These are phyloP conservation scores for Mythimna lalbum DNA, from an alignment of 2,888 invertebrate genomes.

Conservation along the genomic window DNA sequence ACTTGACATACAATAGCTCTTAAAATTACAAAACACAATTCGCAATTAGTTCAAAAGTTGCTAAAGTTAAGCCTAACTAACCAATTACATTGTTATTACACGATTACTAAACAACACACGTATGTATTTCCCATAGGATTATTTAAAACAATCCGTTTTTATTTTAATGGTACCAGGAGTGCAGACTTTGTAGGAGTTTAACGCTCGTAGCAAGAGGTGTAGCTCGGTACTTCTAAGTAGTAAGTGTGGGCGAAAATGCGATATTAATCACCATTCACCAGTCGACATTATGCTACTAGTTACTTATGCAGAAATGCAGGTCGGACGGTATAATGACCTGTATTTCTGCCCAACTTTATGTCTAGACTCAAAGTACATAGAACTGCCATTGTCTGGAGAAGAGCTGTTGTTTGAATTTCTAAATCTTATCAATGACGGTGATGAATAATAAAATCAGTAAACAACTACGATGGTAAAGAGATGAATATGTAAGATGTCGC, in stretches of 20 bases:
- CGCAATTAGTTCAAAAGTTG: constrained; percentile 25
- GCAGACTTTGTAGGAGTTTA: constrained; percentile 22
- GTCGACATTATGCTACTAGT: constrained; percentile 39
- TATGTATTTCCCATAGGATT: constrained; percentile 39
- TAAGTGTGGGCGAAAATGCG: constrained; percentile 45
- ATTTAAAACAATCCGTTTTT: constrained; percentile 40
- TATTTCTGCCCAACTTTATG: constrained; percentile 32
- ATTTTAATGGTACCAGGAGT: constrained; percentile 32
- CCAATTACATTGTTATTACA: constrained; percentile 31
- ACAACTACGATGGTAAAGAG: constrained; percentile 7
- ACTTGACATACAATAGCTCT: background rate
- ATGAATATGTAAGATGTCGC: constrained; percentile 28
- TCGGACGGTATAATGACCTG: constrained; percentile 48
- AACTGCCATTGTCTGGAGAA: constrained; percentile 25
- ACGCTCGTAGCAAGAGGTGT: constrained; percentile 7
- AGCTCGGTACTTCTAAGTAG: constrained; percentile 12
- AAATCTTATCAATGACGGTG: constrained; percentile 20
- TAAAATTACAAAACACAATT: constrained; percentile 30
- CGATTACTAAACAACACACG: constrained; percentile 44
- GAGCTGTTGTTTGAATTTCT: constrained; percentile 31
- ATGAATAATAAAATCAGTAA: constrained; percentile 19
- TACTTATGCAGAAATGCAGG: constrained; percentile 60
- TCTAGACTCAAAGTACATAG: constrained; percentile 45
- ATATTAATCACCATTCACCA: constrained; percentile 47
- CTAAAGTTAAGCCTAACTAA: constrained; percentile 15